phyloP scores from a whole-genome alignment of 2,888 invertebrate species.

The Pristionchus mayeri region DNA sequence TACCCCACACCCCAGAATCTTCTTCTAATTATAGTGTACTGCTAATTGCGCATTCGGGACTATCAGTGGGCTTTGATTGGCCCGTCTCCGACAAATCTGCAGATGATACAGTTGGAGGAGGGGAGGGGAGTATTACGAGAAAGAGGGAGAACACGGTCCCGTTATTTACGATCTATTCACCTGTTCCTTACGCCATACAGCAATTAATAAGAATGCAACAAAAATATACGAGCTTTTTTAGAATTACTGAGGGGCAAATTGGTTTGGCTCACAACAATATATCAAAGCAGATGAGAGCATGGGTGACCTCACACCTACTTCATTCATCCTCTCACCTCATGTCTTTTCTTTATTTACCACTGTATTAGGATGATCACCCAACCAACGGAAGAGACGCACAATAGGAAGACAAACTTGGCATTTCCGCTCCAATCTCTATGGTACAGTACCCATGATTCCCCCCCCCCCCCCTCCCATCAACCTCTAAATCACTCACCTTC shows the following conservation, averaged over 20 bases:
- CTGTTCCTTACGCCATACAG: background rate
- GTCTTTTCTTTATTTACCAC: background rate
- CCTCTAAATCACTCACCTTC: slow-evolving; percentile 28
- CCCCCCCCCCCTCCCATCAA: too few species aligned
- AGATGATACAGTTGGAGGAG: background rate
- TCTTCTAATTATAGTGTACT: slow-evolving; percentile 2
- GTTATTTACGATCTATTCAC: too few species aligned
- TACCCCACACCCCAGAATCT: background rate
- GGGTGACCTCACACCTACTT: background rate
- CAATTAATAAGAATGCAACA: background rate
- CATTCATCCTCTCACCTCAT: background rate
- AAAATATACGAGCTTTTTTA: background rate
- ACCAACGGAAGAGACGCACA: background rate
- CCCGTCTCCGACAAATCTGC: background rate
- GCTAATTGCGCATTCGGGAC: background rate
- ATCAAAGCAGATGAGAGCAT: background rate
- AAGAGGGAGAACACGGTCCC: background rate
- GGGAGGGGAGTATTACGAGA: background rate
- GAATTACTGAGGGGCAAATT: background rate
- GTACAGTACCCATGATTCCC: too few species aligned
- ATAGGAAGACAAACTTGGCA: too few species aligned
- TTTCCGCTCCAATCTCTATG: too few species aligned
- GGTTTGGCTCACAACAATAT: too few species aligned
- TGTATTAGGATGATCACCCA: slow-evolving; percentile 8
- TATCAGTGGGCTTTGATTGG: background rate